Percentiles rank a stretch among this genome's conserved stretches.
Evolutionary conservation across 2,888 invertebrate genomes (phyloP).

Genomic region (Ecdyonurus torrentis): DNA sequence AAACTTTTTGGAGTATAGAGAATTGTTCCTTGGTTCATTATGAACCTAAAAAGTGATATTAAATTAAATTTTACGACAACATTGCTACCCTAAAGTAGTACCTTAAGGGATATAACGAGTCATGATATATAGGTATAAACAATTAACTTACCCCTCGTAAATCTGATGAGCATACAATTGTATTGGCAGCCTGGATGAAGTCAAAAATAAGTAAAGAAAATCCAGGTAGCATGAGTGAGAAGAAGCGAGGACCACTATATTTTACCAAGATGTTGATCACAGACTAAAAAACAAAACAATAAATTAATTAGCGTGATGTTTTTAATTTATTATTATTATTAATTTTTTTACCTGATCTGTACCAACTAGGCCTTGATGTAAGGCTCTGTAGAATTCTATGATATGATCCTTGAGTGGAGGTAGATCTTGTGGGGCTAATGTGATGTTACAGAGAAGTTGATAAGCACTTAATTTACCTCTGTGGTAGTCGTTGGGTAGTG

Average conservation of each 20-base stretch:
- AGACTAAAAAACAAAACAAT: slow-evolving; percentile 31
- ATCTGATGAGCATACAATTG: slow-evolving; percentile 67
- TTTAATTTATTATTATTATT: neutral
- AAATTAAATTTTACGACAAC: no score
- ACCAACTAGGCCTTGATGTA: slow-evolving; percentile 49
- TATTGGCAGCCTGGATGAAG: slow-evolving; percentile 78
- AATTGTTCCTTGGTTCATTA: no score
- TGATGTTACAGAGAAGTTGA: slow-evolving; percentile 61
- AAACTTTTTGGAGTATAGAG: no score
- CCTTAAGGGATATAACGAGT: no score
- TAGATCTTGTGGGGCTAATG: slow-evolving; percentile 65
- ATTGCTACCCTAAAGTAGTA: no score
- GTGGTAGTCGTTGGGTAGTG: slow-evolving; percentile 53
- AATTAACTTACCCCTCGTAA: slow-evolving; percentile 31
- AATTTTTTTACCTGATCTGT: slow-evolving; percentile 38
- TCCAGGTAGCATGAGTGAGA: slow-evolving; percentile 76
- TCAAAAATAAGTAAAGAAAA: slow-evolving; percentile 73
- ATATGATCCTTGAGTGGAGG: slow-evolving; percentile 51
- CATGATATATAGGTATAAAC: neutral
- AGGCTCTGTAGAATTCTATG: slow-evolving; percentile 69
- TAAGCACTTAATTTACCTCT: slow-evolving; percentile 72
- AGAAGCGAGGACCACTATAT: slow-evolving; percentile 65
- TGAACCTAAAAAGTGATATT: no score
- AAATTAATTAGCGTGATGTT: neutral
- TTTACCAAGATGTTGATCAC: slow-evolving; percentile 61